Base-by-base conservation (phyloP, 2,113 vertebrate genomes). In the Apeltes quadracus region DNA sequence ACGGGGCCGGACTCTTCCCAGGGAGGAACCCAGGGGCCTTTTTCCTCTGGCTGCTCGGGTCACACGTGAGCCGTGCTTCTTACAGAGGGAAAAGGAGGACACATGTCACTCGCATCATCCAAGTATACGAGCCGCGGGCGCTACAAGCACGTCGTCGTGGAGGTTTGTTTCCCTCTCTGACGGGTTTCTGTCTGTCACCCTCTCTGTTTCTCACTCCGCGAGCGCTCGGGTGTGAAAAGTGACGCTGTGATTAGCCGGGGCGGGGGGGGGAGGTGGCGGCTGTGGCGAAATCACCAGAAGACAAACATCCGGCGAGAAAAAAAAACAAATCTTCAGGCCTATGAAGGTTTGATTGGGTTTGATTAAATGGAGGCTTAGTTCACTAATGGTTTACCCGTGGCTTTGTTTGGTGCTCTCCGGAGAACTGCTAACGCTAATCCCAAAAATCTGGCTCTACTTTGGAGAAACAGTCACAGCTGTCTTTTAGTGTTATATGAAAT, bases 391-490 rank as follows among this genome's bases (percentile, higher is more conserved):
- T 81, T 62, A 78, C 76, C 66, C 62, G 53, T 16, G 58, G 43
- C 43, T 84, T 72, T 83, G 75, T 84, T 69, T 61, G n/a, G 62
- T 43, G 75, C 55, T 71, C 61, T 79, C 46, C 55, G 65, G 76
- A 89, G 76, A 59, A 43, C 0, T 6, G 29, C 70, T 43, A 38
- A 38, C 1, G 44, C 68, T 81, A 72, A 87, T 85, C 83, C 83
- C 69, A 54, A 56, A 83, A 77, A 58, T 75, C 83, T 76, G 74
- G 77, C 72, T 72, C 43, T 25, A 34, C 64, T 76, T 63, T 72
- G 77, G 55, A 72, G 58, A 78, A 78, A 55, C 55, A 79, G 43
- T 68, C 73, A 50, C 68, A 78, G 71, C 76, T 78, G 84, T 61
- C 63, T 79, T 78, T 48, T 29, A 43, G 57, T 3, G 29, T 38